phyloP scores from a whole-genome alignment of 1,140 invertebrate species.

The Nomia melanderi region DNA sequence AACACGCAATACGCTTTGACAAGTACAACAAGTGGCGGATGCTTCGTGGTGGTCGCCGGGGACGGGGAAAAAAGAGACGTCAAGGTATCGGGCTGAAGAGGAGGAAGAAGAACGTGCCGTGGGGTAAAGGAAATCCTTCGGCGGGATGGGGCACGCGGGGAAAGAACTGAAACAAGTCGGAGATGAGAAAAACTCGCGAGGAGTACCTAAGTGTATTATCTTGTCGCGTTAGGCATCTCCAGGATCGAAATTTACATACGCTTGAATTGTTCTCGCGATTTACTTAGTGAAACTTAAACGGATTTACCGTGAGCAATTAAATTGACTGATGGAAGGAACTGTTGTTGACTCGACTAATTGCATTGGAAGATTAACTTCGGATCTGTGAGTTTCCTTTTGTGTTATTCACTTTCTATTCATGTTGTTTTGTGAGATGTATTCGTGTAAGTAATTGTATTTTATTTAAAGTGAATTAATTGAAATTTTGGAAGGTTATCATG shows the following conservation, averaged over 20 bases:
- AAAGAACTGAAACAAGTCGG: constrained; percentile 6
- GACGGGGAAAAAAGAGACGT: constrained; percentile 32
- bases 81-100: constrained; percentile 13
- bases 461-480: too few species aligned
- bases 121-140: constrained; percentile 35
- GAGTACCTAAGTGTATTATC: not conserved
- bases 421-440: too few species aligned
- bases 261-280: not conserved
- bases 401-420: too few species aligned
- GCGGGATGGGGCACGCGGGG: not conserved
- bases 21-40: constrained; percentile 59
- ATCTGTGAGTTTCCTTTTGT: too few species aligned
- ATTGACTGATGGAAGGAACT: too few species aligned
- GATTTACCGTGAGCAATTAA: too few species aligned
- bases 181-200: constrained; percentile 25
- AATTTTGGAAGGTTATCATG: too few species aligned
- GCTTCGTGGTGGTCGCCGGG: constrained; percentile 58
- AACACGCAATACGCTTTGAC: constrained; percentile 54
- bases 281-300: too few species aligned
- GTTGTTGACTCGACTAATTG: too few species aligned
- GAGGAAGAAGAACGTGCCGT: constrained; percentile 36
- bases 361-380: too few species aligned
- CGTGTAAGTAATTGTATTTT: too few species aligned
- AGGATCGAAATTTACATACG: not conserved
- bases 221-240: too few species aligned